Evolutionary conservation across 2,113 vertebrate species (phyloP).

Genomic region (Burhinus bistriatus): DNA sequence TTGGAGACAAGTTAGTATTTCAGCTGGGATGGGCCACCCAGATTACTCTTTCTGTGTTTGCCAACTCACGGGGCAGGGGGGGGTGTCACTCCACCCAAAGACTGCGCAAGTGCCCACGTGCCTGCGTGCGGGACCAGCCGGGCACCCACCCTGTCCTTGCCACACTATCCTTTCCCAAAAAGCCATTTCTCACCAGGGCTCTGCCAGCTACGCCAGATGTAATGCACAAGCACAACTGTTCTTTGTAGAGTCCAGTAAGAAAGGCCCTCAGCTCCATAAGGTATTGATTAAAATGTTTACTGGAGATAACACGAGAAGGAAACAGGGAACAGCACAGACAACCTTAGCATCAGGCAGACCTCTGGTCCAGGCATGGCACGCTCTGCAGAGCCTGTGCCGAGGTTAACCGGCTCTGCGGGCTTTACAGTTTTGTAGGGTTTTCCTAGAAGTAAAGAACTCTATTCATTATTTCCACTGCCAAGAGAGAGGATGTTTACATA

Average conservation of each 20-base stretch:
- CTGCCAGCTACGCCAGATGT: neutral
- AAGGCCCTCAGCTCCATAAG: neutral
- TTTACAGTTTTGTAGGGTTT: neutral
- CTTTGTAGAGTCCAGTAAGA: neutral
- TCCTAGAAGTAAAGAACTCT: neutral
- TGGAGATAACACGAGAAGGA: fast-evolving
- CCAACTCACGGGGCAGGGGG: fast-evolving
- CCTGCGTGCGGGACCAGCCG: neutral
- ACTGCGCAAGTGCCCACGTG: neutral
- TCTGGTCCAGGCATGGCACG: fast-evolving
- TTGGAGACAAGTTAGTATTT: neutral
- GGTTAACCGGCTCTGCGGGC: too few relatives aligned
- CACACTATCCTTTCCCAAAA: neutral
- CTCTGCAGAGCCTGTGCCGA: neutral
- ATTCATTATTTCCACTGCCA: neutral
- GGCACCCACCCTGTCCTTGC: neutral
- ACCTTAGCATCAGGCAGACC: neutral
- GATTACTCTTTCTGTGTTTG: neutral
- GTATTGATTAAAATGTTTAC: neutral
- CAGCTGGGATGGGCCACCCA: neutral
- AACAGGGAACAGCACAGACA: neutral
- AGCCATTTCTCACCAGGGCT: neutral
- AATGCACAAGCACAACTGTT: neutral
- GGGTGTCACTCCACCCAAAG: neutral
- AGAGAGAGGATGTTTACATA: neutral